Conservation (phyloP, 2,797 vertebrate species). For the Ceyx erithaca region DNA sequence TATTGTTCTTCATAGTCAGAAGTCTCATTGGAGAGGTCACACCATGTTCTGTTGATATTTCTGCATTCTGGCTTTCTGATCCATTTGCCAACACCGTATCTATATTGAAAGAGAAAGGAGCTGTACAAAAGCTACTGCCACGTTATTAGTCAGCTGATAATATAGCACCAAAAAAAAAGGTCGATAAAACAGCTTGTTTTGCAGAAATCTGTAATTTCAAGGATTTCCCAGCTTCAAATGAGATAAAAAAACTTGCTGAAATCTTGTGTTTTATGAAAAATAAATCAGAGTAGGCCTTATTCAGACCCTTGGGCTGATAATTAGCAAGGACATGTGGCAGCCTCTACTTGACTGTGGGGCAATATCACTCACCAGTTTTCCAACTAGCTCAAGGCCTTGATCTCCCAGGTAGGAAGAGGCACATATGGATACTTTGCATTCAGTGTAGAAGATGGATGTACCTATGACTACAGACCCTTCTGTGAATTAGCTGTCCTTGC, state of each 20-base stretch:
- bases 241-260: no score
- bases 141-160: neutral
- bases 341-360: neutral
- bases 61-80: constrained; percentile 75
- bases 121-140: neutral
- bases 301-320: neutral
- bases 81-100: constrained; percentile 79
- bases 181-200: neutral
- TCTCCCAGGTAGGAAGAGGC: neutral
- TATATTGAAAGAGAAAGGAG: constrained; percentile 20
- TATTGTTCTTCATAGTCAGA: constrained; percentile 75
- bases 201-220: neutral
- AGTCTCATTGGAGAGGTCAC: constrained; percentile 81
- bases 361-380: neutral
- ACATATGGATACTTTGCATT: neutral
- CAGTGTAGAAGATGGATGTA: neutral
- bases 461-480: neutral
- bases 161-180: neutral
- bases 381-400: neutral
- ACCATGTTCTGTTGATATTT: constrained; percentile 76
- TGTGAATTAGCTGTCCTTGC: neutral
- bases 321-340: rapidly evolving
- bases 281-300: neutral
- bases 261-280: neutral
- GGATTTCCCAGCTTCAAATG: neutral